phyloP scores from a whole-genome alignment of 1,140 invertebrate species.

The Diuraphis noxia region DNA sequence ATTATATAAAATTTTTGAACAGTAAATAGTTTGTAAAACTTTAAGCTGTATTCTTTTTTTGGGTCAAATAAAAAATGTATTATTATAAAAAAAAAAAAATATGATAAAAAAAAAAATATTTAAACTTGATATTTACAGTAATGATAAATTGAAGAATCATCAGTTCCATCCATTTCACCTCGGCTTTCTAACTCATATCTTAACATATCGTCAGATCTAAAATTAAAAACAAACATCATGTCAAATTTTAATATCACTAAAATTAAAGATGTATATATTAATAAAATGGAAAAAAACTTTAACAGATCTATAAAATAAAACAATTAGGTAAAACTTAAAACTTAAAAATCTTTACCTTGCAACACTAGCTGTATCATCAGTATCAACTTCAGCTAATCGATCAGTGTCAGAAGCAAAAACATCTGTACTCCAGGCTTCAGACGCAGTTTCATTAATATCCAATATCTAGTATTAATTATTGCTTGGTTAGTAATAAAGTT shows the following conservation, averaged over 20 bases:
- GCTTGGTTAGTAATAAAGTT: neutral
- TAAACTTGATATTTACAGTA: slow-evolving; percentile 23
- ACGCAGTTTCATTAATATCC: slow-evolving; percentile 87
- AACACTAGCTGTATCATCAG: slow-evolving; percentile 77
- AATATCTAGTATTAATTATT: slow-evolving; percentile 59
- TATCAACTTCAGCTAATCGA: slow-evolving; percentile 84
- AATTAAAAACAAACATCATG: neutral
- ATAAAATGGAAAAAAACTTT: neutral
- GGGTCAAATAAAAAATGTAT: too few species aligned
- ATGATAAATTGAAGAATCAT: slow-evolving; percentile 45
- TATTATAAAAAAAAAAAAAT: too few species aligned
- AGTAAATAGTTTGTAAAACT: too few species aligned
- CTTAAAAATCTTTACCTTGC: slow-evolving; percentile 62
- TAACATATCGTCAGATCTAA: slow-evolving; percentile 72
- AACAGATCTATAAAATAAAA: neutral
- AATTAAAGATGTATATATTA: neutral
- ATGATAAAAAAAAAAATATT: neutral
- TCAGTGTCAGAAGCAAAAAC: slow-evolving; percentile 94
- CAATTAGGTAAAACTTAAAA: neutral
- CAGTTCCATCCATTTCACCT: slow-evolving; percentile 59
- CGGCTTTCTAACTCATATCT: slow-evolving; percentile 67
- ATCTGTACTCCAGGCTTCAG: slow-evolving; percentile 97
- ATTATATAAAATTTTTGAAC: too few species aligned
- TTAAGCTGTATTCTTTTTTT: too few species aligned
- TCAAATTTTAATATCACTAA: neutral